phyloP scores from a whole-genome alignment of 2,797 vertebrate species.

The Sarcophilus harrisii region DNA sequence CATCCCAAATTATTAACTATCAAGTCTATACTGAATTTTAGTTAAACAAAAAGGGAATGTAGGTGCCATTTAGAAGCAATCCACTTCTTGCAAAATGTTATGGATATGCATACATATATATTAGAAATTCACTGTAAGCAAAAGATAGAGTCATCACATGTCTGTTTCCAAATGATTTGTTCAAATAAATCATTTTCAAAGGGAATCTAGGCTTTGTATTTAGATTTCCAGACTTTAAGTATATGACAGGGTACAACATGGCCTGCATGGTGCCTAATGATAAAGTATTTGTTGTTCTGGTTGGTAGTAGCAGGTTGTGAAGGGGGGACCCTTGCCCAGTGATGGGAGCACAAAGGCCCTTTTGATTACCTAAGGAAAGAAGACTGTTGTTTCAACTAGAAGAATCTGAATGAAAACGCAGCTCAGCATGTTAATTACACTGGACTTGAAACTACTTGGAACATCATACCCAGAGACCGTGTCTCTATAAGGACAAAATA shows the following conservation, averaged over 20 bases:
- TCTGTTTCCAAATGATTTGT: background rate
- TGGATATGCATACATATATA: background rate
- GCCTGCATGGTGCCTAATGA: conserved; percentile 25
- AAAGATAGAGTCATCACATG: conserved; percentile 33
- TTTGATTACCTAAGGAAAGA: conserved; percentile 44
- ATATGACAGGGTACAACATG: conserved; percentile 32
- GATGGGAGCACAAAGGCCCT: conserved; percentile 45
- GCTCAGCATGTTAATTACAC: conserved; percentile 4
- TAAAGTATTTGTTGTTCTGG: conserved; percentile 39
- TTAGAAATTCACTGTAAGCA: conserved; percentile 21
- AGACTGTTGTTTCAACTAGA: background rate
- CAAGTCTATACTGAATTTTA: background rate
- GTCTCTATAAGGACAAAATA: conserved; percentile 11
- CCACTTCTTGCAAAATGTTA: background rate
- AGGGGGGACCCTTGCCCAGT: conserved; percentile 1
- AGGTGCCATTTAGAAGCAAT: background rate
- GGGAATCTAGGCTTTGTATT: conserved; percentile 5
- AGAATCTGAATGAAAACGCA: conserved; percentile 20
- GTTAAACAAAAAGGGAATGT: background rate
- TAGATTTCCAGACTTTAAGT: conserved; percentile 58
- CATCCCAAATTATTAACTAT: background rate
- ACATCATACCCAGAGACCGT: background rate
- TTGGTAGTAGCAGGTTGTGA: background rate
- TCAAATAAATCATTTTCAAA: background rate
- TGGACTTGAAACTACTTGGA: background rate